Evolutionary conservation across 2,113 vertebrate genomes (phyloP).

Genomic region (Calidris pugnax): DNA sequence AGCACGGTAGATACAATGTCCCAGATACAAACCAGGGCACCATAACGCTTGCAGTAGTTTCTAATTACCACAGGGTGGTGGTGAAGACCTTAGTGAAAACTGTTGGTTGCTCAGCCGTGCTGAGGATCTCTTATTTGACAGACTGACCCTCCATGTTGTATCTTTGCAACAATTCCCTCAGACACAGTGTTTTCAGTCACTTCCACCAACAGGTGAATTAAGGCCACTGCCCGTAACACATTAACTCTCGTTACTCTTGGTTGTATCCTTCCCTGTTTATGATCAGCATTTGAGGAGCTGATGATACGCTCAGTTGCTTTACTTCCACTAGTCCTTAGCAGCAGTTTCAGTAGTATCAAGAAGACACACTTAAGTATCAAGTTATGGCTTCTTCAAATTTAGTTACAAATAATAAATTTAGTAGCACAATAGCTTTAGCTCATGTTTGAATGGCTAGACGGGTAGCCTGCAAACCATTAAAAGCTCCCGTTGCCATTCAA

Average conservation of each 20-base stretch:
- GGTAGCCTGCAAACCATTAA: background rate
- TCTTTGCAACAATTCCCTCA: background rate
- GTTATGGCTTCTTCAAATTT: background rate
- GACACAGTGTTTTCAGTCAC: background rate
- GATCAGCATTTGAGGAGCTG: background rate
- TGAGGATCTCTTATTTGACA: accelerated
- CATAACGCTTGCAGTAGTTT: background rate
- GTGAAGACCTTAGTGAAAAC: background rate
- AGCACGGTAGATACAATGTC: accelerated
- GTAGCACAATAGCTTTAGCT: background rate
- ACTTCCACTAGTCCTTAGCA: background rate
- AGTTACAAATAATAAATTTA: background rate
- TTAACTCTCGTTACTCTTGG: background rate
- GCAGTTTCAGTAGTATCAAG: background rate
- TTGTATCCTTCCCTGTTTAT: background rate
- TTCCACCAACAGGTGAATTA: background rate
- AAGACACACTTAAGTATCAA: background rate
- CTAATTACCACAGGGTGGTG: conserved; percentile 21
- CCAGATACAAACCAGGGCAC: background rate
- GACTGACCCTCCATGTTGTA: accelerated
- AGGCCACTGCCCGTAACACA: background rate
- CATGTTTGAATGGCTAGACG: background rate
- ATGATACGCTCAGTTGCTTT: background rate
- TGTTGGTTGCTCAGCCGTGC: background rate
- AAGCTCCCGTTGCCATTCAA: background rate